phyloP scores from a whole-genome alignment of 2,888 invertebrate species.

The Trissolcus brochymenae region DNA sequence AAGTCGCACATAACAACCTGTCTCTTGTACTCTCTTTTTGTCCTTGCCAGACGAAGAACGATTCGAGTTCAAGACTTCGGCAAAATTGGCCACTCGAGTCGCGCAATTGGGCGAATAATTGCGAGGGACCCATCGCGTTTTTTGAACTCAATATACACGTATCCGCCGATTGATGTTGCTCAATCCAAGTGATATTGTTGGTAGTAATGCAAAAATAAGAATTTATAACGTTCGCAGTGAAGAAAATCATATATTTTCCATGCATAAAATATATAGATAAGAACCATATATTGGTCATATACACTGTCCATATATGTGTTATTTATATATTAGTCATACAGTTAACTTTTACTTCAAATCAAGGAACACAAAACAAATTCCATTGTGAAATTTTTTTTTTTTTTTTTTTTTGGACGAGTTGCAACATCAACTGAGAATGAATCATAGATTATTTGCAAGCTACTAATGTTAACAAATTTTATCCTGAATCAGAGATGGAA shows the following conservation, averaged over 20 bases:
- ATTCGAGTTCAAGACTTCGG: conserved; percentile 46
- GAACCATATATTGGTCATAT: too few relatives aligned
- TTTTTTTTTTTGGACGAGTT: too few relatives aligned
- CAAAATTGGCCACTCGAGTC: conserved; percentile 47
- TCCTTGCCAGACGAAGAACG: conserved; percentile 39
- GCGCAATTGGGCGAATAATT: conserved; percentile 49
- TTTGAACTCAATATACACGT: conserved; percentile 35
- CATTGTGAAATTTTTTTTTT: too few relatives aligned
- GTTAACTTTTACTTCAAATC: too few relatives aligned
- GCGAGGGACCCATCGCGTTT: conserved; percentile 40
- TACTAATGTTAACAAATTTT: conserved; percentile 41
- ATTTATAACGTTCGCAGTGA: conserved; percentile 5
- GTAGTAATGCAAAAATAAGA: conserved; percentile 56
- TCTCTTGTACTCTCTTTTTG: conserved; percentile 25
- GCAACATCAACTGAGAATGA: too few relatives aligned
- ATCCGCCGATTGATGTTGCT: conserved; percentile 43
- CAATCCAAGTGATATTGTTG: conserved; percentile 42
- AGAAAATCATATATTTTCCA: too few relatives aligned
- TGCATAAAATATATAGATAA: too few relatives aligned
- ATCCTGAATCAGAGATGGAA: conserved; percentile 32
- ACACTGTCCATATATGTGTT: too few relatives aligned
- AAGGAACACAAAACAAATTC: too few relatives aligned
- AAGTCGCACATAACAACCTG: conserved; percentile 47
- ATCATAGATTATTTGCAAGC: conserved; percentile 29
- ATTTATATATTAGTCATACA: too few relatives aligned